phyloP scores from a whole-genome alignment of 2,113 vertebrate species.

The Centropus unirufus region DNA sequence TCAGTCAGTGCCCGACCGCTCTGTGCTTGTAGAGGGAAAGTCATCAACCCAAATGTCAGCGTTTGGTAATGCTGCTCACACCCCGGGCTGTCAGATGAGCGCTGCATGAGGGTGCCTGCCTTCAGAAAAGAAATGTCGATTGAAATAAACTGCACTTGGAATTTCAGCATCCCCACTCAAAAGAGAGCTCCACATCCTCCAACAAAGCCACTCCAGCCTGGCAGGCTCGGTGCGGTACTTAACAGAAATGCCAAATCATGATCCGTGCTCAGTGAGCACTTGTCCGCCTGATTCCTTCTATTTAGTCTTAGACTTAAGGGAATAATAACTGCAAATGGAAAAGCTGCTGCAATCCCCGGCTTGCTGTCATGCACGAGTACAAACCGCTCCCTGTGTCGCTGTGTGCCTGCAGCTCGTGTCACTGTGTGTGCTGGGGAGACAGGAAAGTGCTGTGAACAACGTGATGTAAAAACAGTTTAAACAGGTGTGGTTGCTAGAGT shows the following conservation, averaged over 20 bases:
- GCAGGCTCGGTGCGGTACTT: conserved; percentile 28
- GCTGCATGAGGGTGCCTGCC: not conserved
- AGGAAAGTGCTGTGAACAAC: not conserved
- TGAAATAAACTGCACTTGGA: conserved; percentile 59
- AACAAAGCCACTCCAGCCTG: conserved; percentile 30
- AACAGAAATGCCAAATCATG: conserved; percentile 56
- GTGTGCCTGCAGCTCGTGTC: not conserved
- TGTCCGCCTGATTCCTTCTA: conserved; percentile 52
- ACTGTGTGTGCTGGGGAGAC: not conserved
- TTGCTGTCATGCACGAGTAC: not conserved
- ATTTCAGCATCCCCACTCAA: conserved; percentile 39
- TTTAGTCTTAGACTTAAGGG: conserved; percentile 27
- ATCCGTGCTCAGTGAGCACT: conserved; percentile 56
- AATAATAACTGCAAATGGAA: conserved; percentile 43
- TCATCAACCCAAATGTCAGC: conserved; percentile 52
- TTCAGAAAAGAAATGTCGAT: conserved; percentile 57
- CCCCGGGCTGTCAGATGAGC: conserved; percentile 34
- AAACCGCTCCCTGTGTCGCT: not conserved
- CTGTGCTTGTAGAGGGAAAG: conserved; percentile 4
- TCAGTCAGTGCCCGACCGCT: conserved; percentile 6
- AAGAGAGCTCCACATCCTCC: conserved; percentile 17
- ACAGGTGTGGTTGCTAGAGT: not conserved
- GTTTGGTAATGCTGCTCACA: conserved; percentile 54
- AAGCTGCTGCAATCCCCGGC: not conserved
- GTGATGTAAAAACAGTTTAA: not conserved